phyloP scores from a whole-genome alignment of 2,797 vertebrate species.

The Hirundo rustica region DNA sequence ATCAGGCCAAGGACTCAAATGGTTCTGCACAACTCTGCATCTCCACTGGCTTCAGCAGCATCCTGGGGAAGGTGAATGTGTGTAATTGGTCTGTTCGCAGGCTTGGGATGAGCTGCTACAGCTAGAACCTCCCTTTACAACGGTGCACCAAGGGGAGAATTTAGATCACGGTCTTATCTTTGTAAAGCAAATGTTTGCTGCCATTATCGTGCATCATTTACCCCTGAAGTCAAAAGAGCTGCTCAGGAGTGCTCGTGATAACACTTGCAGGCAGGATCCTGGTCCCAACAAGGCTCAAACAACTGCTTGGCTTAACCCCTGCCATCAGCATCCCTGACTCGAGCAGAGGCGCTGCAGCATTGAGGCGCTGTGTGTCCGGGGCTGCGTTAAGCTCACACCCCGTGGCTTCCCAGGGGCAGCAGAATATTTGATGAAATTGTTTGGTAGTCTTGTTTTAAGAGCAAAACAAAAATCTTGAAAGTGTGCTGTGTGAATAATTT shows the following conservation, averaged over 20 bases:
- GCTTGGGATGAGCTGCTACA: neutral
- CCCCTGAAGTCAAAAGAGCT: neutral
- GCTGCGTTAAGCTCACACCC: accelerated
- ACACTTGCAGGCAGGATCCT: neutral
- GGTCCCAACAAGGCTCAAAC: neutral
- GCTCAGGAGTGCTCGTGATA: neutral
- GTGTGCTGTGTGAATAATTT: accelerated
- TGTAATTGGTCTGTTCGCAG: neutral
- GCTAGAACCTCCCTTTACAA: neutral
- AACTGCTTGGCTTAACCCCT: neutral
- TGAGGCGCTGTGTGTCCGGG: neutral
- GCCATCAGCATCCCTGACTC: neutral
- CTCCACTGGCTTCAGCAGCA: neutral
- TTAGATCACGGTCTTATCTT: neutral
- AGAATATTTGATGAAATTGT: neutral
- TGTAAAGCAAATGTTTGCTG: neutral
- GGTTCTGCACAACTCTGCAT: neutral
- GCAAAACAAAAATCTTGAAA: neutral
- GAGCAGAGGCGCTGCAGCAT: neutral
- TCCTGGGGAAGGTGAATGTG: neutral
- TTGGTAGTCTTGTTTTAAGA: neutral
- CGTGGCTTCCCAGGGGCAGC: neutral
- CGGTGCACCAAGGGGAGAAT: neutral
- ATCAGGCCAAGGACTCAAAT: neutral
- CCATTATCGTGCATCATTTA: neutral